These are phyloP conservation scores for Lepus townsendii DNA, from an alignment of 2,797 vertebrate genomes.

Conservation along the genomic window DNA sequence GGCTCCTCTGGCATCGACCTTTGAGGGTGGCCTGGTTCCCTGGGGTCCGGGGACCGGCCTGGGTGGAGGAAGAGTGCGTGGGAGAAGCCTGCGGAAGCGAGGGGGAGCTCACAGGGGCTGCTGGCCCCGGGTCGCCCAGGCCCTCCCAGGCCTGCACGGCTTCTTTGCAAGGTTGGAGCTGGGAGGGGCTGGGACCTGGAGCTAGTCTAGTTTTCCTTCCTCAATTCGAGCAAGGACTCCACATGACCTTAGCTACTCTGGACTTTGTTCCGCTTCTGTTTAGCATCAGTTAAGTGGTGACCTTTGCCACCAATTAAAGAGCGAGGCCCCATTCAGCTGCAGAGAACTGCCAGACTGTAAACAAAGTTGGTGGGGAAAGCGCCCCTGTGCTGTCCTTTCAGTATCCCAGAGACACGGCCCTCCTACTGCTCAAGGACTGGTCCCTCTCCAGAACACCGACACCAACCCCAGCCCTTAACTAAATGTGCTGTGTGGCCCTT, in stretches of 20 bases:
- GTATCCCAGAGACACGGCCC: not conserved
- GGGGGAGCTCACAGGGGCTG: not conserved
- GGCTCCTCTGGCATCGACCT: slow-evolving; percentile 58
- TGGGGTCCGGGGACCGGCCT: slow-evolving; percentile 42
- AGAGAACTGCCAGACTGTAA: slow-evolving; percentile 58
- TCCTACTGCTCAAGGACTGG: not conserved
- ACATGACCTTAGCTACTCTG: not conserved
- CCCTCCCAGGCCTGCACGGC: not conserved
- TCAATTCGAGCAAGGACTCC: slow-evolving; percentile 58
- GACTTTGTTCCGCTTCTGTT: slow-evolving; percentile 61
- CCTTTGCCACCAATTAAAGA: slow-evolving; percentile 74
- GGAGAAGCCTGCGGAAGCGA: not conserved
- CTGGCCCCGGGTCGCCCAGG: not conserved
- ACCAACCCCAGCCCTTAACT: not conserved
- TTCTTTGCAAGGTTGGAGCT: not conserved
- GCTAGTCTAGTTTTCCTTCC: slow-evolving; percentile 38
- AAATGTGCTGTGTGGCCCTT: not conserved
- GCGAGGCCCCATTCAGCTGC: not conserved
- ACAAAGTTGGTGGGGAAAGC: slow-evolving; percentile 29
- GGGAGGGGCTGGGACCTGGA: not conserved
- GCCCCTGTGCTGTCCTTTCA: not conserved
- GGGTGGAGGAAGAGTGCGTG: not conserved
- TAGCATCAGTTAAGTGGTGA: slow-evolving; percentile 72
- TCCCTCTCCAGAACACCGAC: not conserved
- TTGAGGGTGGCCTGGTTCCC: slow-evolving; percentile 58